Conservation (phyloP, 2,113 vertebrate species). For the Pterophyllum scalare region DNA sequence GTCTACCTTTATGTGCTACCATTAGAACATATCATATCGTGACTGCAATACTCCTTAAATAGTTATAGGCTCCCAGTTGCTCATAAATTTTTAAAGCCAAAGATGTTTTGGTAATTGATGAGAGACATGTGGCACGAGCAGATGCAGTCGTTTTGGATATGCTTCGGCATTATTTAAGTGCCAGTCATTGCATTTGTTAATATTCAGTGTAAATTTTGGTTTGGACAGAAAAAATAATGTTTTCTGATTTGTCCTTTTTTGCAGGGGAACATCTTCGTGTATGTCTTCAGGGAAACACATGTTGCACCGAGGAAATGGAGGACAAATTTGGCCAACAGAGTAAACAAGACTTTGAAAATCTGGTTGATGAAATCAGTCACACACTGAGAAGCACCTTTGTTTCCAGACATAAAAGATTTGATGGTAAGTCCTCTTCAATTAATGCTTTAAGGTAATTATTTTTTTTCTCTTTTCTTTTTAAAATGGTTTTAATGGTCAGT, state of each 20-base stretch:
- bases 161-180: background rate
- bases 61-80: background rate
- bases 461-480: background rate
- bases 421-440: slow-evolving; percentile 83
- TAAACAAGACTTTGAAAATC: slow-evolving; percentile 92
- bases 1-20: background rate
- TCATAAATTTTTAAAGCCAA: background rate
- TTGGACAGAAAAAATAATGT: background rate
- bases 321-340: slow-evolving; percentile 91
- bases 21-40: background rate
- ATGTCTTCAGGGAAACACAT: slow-evolving; percentile 91
- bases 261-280: slow-evolving; percentile 91
- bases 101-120: background rate
- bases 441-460: background rate
- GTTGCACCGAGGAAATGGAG: slow-evolving; percentile 95
- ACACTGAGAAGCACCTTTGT: slow-evolving; percentile 91
- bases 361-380: slow-evolving; percentile 90
- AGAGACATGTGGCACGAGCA: background rate
- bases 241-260: slow-evolving; percentile 6
- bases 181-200: background rate
- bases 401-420: slow-evolving; percentile 93
- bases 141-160: background rate
- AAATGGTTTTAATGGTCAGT: background rate
- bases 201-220: background rate
- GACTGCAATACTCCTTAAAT: background rate